Evolutionary conservation across 2,113 vertebrate genomes (phyloP).

Genomic region (Coreoperca whiteheadi): DNA sequence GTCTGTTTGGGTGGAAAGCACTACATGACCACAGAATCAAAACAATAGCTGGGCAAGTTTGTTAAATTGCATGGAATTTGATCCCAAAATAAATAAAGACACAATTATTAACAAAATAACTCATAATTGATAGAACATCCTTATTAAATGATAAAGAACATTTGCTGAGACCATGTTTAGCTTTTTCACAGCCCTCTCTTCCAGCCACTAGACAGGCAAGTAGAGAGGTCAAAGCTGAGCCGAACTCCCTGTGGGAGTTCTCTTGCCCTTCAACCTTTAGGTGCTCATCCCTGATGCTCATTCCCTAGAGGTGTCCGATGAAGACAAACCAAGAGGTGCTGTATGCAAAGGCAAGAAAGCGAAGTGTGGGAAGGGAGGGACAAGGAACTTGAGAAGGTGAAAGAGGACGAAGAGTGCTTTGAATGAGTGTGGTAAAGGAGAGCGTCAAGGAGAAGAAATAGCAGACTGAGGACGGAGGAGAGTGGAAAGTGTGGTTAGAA

Average conservation of each 20-base stretch:
- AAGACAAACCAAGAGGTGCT: constrained; percentile 60
- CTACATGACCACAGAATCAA: constrained; percentile 2
- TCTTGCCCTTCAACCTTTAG: constrained; percentile 71
- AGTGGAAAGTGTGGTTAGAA: constrained; percentile 18
- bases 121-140: not conserved
- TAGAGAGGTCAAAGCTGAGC: constrained; percentile 67
- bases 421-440: constrained; percentile 53
- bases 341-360: constrained; percentile 64
- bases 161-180: constrained; percentile 18
- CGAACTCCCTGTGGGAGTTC: constrained; percentile 67
- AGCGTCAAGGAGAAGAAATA: constrained; percentile 47
- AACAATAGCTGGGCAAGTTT: not conserved
- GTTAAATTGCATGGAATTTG: too few species aligned
- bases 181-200: constrained; percentile 3
- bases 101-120: not conserved
- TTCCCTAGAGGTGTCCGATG: constrained; percentile 70
- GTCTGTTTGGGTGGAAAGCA: not conserved
- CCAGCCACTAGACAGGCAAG: constrained; percentile 41
- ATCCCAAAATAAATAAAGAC: not conserved
- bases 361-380: constrained; percentile 49
- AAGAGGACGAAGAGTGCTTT: constrained; percentile 71
- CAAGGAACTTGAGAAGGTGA: constrained; percentile 77
- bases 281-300: constrained; percentile 73
- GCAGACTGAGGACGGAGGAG: constrained; percentile 16
- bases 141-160: constrained; percentile 23